Conservation (phyloP, 2,113 vertebrate species). For the Alces alces region DNA sequence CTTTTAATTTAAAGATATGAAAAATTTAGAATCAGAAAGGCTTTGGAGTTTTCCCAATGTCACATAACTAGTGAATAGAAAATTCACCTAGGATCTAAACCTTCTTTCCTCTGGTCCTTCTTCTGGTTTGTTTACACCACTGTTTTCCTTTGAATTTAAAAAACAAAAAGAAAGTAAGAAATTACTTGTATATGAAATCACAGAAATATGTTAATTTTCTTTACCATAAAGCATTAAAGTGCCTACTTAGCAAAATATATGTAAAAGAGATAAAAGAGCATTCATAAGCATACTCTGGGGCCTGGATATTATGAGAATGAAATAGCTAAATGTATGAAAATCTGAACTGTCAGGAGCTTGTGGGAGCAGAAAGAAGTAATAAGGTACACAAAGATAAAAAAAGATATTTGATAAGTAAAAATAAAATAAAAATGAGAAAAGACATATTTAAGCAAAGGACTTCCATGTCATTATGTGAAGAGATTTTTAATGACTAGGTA, state of each 20-base stretch:
- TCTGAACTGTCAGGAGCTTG: not conserved
- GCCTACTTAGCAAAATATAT: not conserved
- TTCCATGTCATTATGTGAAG: not conserved
- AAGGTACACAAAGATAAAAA: not conserved
- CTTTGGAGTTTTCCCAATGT: not conserved
- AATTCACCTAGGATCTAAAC: not conserved
- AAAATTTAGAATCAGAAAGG: not conserved
- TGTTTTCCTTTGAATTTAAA: not conserved
- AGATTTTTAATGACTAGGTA: not conserved
- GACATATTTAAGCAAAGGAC: not conserved
- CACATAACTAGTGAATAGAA: not conserved
- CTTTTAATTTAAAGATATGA: not conserved
- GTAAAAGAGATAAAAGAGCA: not conserved
- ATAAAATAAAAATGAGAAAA: not conserved
- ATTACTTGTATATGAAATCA: not conserved
- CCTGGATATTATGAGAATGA: not conserved
- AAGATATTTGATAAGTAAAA: not conserved
- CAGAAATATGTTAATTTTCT: not conserved
- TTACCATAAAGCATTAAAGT: not conserved
- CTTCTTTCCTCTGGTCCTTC: not conserved
- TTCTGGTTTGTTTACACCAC: not conserved
- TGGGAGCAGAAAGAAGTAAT: not conserved
- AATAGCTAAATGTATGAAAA: not conserved
- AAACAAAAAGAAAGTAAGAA: not conserved
- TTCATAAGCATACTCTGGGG: not conserved